These are phyloP conservation scores for Goniozus legneri DNA, from an alignment of 1,140 invertebrate genomes.

Conservation along the genomic window DNA sequence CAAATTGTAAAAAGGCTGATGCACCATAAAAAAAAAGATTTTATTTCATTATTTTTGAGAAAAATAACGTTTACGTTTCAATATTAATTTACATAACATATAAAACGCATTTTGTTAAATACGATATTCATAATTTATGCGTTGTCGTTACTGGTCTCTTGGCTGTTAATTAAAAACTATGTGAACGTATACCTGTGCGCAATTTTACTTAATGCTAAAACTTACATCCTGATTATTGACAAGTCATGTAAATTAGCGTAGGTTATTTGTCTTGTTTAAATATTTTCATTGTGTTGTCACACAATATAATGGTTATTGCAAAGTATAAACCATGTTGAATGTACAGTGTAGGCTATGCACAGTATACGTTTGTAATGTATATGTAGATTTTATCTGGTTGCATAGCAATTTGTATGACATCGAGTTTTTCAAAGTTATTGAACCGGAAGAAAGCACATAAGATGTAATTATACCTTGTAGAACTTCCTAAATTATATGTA, in stretches of 20 bases:
- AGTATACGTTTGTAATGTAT: constrained; percentile 21
- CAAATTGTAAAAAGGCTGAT: too few relatives aligned
- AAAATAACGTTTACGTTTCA: too few relatives aligned
- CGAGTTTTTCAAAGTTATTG: constrained; percentile 11
- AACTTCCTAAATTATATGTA: constrained; percentile 26
- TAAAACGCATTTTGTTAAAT: too few relatives aligned
- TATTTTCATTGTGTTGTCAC: too few relatives aligned
- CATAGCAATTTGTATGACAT: not conserved
- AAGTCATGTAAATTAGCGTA: too few relatives aligned
- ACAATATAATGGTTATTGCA: too few relatives aligned
- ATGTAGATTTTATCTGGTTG: constrained; percentile 7
- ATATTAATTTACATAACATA: too few relatives aligned
- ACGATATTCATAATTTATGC: too few relatives aligned
- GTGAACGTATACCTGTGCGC: constrained; percentile 13
- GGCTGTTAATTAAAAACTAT: constrained; percentile 12
- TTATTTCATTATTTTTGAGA: too few relatives aligned
- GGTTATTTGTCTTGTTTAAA: too few relatives aligned
- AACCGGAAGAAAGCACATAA: constrained; percentile 15
- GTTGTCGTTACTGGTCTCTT: not conserved
- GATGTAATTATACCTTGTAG: constrained; percentile 26
- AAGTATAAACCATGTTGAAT: constrained; percentile 5
- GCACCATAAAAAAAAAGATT: too few relatives aligned
- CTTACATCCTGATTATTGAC: too few relatives aligned
- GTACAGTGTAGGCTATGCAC: constrained; percentile 20
- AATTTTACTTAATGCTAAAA: constrained; percentile 1